Conservation (phyloP, 2,797 vertebrate genomes). For the Tragelaphus eurycerus region DNA sequence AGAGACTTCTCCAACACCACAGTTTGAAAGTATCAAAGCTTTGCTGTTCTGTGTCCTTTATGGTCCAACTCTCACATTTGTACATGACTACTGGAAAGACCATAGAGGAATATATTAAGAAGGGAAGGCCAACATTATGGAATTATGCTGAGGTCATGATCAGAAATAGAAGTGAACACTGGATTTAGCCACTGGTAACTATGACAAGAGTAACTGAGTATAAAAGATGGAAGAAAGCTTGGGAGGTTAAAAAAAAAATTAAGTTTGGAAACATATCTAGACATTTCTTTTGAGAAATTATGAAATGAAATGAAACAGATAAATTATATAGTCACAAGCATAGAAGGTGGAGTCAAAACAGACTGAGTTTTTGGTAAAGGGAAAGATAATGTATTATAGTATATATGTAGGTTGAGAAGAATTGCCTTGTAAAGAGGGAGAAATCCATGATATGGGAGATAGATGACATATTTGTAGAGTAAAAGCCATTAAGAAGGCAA, state of each 20-base stretch:
- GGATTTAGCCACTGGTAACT: background rate
- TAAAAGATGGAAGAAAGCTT: background rate
- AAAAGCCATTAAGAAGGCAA: background rate
- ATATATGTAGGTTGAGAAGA: background rate
- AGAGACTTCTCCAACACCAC: background rate
- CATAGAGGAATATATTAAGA: background rate
- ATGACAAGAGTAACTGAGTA: background rate
- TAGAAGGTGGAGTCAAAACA: background rate
- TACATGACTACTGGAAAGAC: background rate
- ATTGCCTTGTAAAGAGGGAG: background rate
- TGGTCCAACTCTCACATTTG: background rate
- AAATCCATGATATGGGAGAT: background rate
- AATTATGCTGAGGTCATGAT: background rate
- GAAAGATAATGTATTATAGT: background rate
- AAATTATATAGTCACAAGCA: background rate
- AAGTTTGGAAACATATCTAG: background rate
- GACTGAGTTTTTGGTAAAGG: background rate
- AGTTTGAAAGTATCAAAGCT: background rate
- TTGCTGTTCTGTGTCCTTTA: background rate
- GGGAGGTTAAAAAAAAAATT: background rate
- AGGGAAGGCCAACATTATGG: background rate
- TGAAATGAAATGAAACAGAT: background rate
- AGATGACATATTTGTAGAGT: background rate
- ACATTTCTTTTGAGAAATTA: constrained; percentile 2
- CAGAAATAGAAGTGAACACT: background rate